Percentiles rank a stretch among this genome's conserved stretches.
Evolutionary conservation across 2,888 invertebrate species (phyloP).

Genomic region (Toxonevra muliebris): DNA sequence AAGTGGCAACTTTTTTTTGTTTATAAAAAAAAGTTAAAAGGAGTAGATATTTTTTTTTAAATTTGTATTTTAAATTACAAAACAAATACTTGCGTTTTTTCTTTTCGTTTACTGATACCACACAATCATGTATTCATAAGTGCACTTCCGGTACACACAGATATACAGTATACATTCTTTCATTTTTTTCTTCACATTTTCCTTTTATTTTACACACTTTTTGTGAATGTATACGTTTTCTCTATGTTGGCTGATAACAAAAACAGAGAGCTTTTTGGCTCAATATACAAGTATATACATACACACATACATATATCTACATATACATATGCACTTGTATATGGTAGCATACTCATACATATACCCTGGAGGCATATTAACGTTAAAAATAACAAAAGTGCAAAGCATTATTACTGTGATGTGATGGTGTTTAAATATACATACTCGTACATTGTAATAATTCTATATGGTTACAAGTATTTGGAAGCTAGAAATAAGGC

Average conservation of each 20-base stretch:
- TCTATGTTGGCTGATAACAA: too few relatives aligned
- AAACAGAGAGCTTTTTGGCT: too few relatives aligned
- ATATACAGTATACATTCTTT: not conserved
- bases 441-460: too few relatives aligned
- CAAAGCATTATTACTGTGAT: too few relatives aligned
- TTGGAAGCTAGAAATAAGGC: too few relatives aligned
- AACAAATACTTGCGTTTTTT: constrained; percentile 8
- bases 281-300: not conserved
- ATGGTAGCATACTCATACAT: constrained; percentile 7
- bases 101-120: constrained; percentile 6
- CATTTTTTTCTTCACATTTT: too few relatives aligned
- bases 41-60: not conserved
- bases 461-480: too few relatives aligned
- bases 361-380: constrained; percentile 22
- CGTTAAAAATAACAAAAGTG: constrained; percentile 9
- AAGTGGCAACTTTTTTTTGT: too few relatives aligned
- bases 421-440: too few relatives aligned
- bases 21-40: too few relatives aligned
- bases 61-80: not conserved
- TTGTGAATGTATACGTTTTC: too few relatives aligned
- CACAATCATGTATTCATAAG: constrained; percentile 23
- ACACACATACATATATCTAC: not conserved
- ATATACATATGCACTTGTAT: not conserved
- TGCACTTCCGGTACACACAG: constrained; percentile 17
- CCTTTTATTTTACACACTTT: too few relatives aligned